Base-by-base conservation (phyloP, 2,797 vertebrate genomes). In the Gymnopithys bicolor region DNA sequence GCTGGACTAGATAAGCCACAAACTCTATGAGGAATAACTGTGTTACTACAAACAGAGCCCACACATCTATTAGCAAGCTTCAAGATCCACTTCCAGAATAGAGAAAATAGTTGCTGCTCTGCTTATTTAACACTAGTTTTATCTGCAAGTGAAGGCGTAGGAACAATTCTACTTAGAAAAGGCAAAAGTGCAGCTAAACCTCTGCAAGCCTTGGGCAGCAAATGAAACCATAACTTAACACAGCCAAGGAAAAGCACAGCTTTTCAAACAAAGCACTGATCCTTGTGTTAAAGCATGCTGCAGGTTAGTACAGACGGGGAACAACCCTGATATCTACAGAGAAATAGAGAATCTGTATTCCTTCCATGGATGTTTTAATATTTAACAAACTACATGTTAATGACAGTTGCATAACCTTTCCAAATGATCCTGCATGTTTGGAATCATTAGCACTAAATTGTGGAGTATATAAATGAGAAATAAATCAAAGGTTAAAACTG, bases 301-400 rank as follows among this genome's bases (percentile, higher is more conserved):
- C 15, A 46, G 21, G 19, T 74, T 85, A 67, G 23, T 28, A 64
- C 48, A 84, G 32, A 18, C 13, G 11, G 33, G 49, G 28, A 87
- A 74, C 32, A 53, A 82, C 52, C 19, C 60, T 67, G 30, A 32
- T n/a, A 39, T 53, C 39, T 60, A 62, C 24, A 75, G n/a, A 77
- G 33, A 83, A 60, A 55, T 8, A 39, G 21, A 84, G 41, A 90
- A 92, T 83, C 64, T 89, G 58, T 17, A 78, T 87, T 89, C 68
- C 39, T 84, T 76, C 59, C 80, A 55, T 7, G 30, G 17, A 79
- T 73, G 56, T 9, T 73, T 81, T 58, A 87, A 66, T 88, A 89
- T 82, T 90, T 74, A 80, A 85, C 53, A 92, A 89, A 79, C 22
- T 82, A 58, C 45, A 58, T 68, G 43, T 85, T 67, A 78, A 91